Percentiles rank a stretch among this genome's conserved stretches.
These are phyloP conservation scores for Drosophila rufa DNA, from an alignment of 1,140 invertebrate genomes.

Conservation along the genomic window DNA sequence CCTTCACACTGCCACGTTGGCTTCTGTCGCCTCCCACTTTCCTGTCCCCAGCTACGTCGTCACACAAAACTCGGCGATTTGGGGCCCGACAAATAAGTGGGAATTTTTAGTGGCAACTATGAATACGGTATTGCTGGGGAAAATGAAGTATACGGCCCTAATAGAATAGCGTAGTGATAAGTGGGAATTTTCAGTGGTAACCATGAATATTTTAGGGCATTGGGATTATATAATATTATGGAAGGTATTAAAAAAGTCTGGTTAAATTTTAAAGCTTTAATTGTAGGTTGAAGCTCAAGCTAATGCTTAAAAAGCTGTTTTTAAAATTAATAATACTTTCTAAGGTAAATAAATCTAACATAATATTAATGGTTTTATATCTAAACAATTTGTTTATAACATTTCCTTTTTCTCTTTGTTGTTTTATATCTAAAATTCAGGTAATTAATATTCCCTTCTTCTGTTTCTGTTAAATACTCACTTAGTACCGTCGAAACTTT, in stretches of 20 bases:
- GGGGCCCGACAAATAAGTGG: conserved; percentile 12
- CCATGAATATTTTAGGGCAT: conserved; percentile 7
- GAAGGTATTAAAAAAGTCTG: neutral
- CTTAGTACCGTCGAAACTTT: neutral
- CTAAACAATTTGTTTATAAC: no score
- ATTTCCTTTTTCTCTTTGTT: no score
- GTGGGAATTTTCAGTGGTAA: neutral
- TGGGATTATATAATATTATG: neutral
- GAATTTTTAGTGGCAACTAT: conserved; percentile 33
- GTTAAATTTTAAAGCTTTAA: no score
- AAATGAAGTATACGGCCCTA: neutral
- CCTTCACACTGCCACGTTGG: neutral
- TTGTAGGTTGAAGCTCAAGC: no score
- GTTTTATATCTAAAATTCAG: neutral
- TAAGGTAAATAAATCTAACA: no score
- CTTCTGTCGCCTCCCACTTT: conserved; percentile 9
- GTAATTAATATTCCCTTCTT: neutral
- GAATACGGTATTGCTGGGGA: conserved; percentile 19
- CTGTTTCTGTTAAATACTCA: no score
- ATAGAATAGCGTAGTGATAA: conserved; percentile 6
- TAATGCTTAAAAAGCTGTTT: no score
- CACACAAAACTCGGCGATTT: conserved; percentile 10
- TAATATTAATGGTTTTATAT: no score
- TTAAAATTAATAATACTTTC: no score
- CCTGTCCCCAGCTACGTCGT: neutral